Evolutionary conservation across 1,140 invertebrate species (phyloP).

Genomic region (Psix sp.): DNA sequence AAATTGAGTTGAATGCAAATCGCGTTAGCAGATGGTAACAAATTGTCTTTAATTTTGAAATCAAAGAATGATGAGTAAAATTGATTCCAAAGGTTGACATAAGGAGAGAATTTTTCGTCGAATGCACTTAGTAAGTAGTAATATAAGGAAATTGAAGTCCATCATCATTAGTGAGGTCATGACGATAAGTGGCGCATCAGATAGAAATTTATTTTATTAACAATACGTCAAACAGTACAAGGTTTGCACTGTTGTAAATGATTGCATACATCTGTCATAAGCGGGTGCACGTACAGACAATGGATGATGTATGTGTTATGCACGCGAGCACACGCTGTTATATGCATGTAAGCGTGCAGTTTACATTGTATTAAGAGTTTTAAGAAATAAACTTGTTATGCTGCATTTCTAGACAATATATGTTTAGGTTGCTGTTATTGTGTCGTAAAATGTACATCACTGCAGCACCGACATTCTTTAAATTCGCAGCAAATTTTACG

Average conservation of each 20-base stretch:
- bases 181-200: conserved; percentile 21
- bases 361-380: conserved; percentile 23
- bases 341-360: conserved; percentile 23
- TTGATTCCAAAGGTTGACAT: too few species aligned
- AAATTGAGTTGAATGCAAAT: too few species aligned
- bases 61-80: too few species aligned
- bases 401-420: conserved; percentile 8
- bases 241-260: too few species aligned
- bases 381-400: conserved; percentile 16
- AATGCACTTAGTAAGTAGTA: neutral
- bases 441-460: conserved; percentile 15
- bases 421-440: conserved; percentile 13
- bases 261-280: conserved; percentile 40
- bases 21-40: too few species aligned
- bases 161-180: conserved; percentile 7
- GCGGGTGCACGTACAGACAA: conserved; percentile 37
- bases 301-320: conserved; percentile 49
- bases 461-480: conserved; percentile 2
- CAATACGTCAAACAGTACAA: conserved; percentile 35
- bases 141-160: conserved; percentile 1
- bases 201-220: conserved; percentile 47
- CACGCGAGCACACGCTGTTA: conserved; percentile 37
- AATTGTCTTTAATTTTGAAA: too few species aligned
- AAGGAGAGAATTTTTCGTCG: neutral
- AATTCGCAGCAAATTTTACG: too few species aligned